These are phyloP conservation scores for Phaedon cochleariae DNA, from an alignment of 2,888 invertebrate genomes.

Conservation along the genomic window DNA sequence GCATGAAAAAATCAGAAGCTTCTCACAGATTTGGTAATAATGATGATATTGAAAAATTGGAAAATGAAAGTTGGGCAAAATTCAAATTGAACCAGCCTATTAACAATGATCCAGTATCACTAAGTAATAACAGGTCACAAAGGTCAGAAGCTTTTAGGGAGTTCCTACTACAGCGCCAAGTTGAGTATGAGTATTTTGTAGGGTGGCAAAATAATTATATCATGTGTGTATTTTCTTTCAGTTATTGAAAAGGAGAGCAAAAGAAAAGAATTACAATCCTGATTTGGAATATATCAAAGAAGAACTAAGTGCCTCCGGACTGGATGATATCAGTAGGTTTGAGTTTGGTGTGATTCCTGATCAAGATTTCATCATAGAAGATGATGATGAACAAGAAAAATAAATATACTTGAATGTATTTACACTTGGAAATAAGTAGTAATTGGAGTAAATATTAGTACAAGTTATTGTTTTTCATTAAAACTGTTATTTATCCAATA, in stretches of 20 bases:
- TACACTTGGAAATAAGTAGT: no score
- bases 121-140: slow-evolving; percentile 56
- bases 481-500: no score
- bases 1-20: slow-evolving; percentile 51
- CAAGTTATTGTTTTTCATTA: no score
- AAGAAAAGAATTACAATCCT: slow-evolving; percentile 44
- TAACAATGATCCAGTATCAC: slow-evolving; percentile 50
- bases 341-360: slow-evolving; percentile 41
- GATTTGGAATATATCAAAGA: slow-evolving; percentile 51
- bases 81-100: slow-evolving; percentile 41
- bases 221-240: slow-evolving; percentile 46
- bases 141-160: slow-evolving; percentile 64
- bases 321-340: slow-evolving; percentile 41
- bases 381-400: slow-evolving; percentile 39
- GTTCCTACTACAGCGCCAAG: slow-evolving; percentile 66
- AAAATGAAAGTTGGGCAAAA: slow-evolving; percentile 33
- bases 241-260: slow-evolving; percentile 48
- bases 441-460: no score
- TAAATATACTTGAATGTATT: neutral
- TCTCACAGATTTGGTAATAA: slow-evolving; percentile 41
- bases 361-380: slow-evolving; percentile 47
- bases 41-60: slow-evolving; percentile 25
- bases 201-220: no score
- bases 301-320: slow-evolving; percentile 46
- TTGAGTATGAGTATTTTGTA: no score